Conservation (phyloP, 2,113 vertebrate species). For the Siphamia tubifer region DNA sequence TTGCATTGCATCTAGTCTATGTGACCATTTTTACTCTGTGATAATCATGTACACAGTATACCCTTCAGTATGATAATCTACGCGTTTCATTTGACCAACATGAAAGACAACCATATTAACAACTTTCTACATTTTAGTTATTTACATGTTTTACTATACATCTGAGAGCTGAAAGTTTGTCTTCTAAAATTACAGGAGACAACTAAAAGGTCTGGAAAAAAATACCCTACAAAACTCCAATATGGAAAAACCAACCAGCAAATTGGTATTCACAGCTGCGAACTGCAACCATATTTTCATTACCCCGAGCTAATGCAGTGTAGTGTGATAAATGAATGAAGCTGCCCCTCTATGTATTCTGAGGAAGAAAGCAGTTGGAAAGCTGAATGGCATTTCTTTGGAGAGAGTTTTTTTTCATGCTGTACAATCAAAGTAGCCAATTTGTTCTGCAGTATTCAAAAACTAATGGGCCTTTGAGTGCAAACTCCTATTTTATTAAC, state of each 20-base stretch:
- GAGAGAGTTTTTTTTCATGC: neutral
- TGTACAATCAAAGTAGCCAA: neutral
- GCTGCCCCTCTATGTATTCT: neutral
- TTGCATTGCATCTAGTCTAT: neutral
- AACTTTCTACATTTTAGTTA: too few species aligned
- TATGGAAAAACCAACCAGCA: neutral
- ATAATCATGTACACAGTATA: neutral
- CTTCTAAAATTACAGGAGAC: too few species aligned
- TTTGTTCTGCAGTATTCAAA: neutral
- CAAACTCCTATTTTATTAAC: neutral
- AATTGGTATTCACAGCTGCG: slow-evolving; percentile 44
- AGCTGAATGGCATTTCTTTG: neutral
- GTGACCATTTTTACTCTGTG: neutral
- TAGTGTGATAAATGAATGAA: slow-evolving; percentile 39
- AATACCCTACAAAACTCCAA: neutral
- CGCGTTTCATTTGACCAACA: too few species aligned
- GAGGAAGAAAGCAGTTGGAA: neutral
- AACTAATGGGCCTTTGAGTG: neutral
- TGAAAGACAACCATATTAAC: too few species aligned
- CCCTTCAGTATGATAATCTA: too few species aligned
- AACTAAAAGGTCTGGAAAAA: too few species aligned
- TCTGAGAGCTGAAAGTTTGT: too few species aligned
- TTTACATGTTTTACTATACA: too few species aligned
- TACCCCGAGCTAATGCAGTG: slow-evolving; percentile 5
- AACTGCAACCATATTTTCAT: slow-evolving; percentile 11